A percentile compares a stretch with the other conserved stretches of the same genome.
These are phyloP conservation scores for Pempheris klunzingeri DNA, from an alignment of 2,797 vertebrate genomes.

Conservation along the genomic window DNA sequence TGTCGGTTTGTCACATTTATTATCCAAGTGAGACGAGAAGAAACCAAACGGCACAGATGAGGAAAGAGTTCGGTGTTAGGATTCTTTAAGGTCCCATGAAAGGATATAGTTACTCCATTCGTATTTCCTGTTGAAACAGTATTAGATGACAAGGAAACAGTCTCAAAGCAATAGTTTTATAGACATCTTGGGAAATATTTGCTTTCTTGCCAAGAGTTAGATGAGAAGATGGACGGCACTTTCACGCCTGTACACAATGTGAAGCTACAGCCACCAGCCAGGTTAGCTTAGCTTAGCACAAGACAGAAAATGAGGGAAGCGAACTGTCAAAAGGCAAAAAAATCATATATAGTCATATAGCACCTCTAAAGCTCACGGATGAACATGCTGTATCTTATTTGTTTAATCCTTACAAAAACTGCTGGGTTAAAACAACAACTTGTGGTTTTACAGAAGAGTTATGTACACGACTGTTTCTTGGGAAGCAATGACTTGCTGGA, in stretches of 20 bases:
- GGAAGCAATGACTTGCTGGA: not conserved
- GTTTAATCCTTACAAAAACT: not conserved
- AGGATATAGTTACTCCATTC: not conserved
- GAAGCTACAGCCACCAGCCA: too few species aligned
- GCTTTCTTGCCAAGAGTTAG: not conserved
- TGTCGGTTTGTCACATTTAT: slow-evolving; percentile 34
- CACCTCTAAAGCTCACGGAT: not conserved
- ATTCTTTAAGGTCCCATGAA: not conserved
- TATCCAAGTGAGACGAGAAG: slow-evolving; percentile 16
- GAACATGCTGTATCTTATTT: not conserved
- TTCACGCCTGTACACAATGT: too few species aligned
- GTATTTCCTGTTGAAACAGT: not conserved
- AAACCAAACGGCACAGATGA: slow-evolving; percentile 16
- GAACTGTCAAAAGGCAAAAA: not conserved
- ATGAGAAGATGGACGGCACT: not conserved
- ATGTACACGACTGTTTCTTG: not conserved
- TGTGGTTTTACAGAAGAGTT: not conserved
- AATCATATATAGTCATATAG: not conserved
- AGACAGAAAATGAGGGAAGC: not conserved
- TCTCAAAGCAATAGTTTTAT: not conserved
- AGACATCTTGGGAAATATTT: not conserved
- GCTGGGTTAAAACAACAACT: not conserved
- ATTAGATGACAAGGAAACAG: not conserved
- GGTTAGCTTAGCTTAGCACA: slow-evolving; percentile 26
- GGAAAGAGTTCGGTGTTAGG: not conserved